phyloP scores from a whole-genome alignment of 2,113 vertebrate species.

The Entomyzon cyanotis region DNA sequence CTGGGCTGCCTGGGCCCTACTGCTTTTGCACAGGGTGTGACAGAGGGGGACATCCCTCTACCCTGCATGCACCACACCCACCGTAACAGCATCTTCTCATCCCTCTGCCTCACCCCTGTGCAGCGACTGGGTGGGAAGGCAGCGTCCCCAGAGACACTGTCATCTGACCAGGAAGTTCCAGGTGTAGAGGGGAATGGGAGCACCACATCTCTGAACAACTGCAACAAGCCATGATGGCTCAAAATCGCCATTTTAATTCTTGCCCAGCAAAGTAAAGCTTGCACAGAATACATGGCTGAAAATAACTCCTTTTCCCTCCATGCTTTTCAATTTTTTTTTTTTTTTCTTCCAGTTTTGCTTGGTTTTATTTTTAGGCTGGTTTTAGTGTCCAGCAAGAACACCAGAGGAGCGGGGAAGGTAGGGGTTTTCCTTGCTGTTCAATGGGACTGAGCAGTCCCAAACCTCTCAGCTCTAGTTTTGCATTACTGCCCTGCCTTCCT shows the following conservation, averaged over 20 bases:
- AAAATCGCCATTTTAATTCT: not conserved
- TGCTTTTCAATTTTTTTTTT: not conserved
- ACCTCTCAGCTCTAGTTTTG: not conserved
- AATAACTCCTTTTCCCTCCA: not conserved
- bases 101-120: not conserved
- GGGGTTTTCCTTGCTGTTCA: not conserved
- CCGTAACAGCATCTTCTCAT: not conserved
- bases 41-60: not conserved
- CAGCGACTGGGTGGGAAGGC: not conserved
- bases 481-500: not conserved
- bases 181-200: not conserved
- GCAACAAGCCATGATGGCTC: fast-evolving
- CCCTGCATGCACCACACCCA: no score
- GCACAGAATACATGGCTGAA: not conserved
- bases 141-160: not conserved
- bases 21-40: not conserved
- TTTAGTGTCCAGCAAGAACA: not conserved
- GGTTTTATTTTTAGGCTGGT: not conserved
- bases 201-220: fast-evolving
- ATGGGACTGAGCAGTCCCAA: not conserved
- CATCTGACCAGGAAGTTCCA: not conserved
- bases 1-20: not conserved
- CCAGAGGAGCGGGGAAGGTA: not conserved
- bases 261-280: not conserved
- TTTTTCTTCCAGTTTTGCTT: not conserved